Conservation (phyloP, 2,888 invertebrate genomes). For the Tricholauxania praeusta region DNA sequence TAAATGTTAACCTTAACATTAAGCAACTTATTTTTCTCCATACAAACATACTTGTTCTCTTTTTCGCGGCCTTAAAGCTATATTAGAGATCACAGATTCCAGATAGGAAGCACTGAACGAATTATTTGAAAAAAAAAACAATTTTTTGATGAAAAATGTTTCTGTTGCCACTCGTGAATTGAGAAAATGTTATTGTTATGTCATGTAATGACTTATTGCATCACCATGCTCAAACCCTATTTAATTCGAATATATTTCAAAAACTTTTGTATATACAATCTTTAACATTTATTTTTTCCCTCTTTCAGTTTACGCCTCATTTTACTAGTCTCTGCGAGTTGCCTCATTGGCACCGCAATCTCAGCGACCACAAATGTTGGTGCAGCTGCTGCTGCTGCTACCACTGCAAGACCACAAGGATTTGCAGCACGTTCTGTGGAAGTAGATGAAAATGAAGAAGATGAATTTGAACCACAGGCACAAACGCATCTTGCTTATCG, state of each 20-base stretch:
- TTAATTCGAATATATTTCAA: not conserved
- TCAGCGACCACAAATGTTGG: conserved; percentile 52
- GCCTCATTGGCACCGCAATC: conserved; percentile 54
- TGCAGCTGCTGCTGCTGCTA: conserved; percentile 54
- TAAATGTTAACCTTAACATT: too few species aligned
- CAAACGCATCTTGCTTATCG: conserved; percentile 65
- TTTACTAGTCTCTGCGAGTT: conserved; percentile 59
- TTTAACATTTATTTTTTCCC: not conserved
- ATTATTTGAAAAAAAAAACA: too few species aligned
- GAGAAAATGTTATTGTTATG: not conserved
- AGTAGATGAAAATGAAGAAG: conserved; percentile 54
- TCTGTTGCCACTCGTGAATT: too few species aligned
- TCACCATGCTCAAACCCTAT: too few species aligned
- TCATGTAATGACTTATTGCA: too few species aligned
- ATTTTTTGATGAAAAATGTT: too few species aligned
- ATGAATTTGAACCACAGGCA: conserved; percentile 66
- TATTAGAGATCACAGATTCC: too few species aligned
- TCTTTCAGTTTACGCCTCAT: conserved; percentile 55
- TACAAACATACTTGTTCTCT: too few species aligned
- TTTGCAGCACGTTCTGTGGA: conserved; percentile 63
- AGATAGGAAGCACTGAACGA: too few species aligned
- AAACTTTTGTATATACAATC: not conserved
- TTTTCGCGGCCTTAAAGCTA: too few species aligned
- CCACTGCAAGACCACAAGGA: conserved; percentile 62
- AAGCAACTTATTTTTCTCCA: too few species aligned